These are phyloP conservation scores for Beris chalybata DNA, from an alignment of 2,888 invertebrate genomes.

Conservation along the genomic window DNA sequence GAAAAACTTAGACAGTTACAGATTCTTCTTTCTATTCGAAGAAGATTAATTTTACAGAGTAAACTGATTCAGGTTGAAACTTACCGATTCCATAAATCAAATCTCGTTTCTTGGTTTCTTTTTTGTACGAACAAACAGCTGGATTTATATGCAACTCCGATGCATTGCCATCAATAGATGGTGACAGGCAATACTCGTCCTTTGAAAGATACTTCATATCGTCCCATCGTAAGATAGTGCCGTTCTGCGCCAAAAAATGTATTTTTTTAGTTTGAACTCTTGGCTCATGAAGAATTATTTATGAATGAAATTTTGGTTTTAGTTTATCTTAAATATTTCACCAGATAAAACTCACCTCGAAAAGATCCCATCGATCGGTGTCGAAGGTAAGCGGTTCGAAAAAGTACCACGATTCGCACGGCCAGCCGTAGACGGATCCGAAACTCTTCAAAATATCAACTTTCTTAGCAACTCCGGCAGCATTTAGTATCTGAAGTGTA, in stretches of 20 bases:
- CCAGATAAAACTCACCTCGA: constrained; percentile 41
- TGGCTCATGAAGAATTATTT: no score
- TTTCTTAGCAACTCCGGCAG: constrained; percentile 40
- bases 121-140: constrained; percentile 51
- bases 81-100: constrained; percentile 50
- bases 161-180: constrained; percentile 43
- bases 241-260: constrained; percentile 43
- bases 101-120: constrained; percentile 31
- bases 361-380: constrained; percentile 45
- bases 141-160: constrained; percentile 46
- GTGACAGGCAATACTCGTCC: constrained; percentile 49
- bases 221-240: constrained; percentile 46
- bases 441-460: constrained; percentile 39
- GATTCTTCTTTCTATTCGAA: no score
- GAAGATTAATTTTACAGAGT: neutral
- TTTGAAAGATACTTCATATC: constrained; percentile 44
- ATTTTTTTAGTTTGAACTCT: neutral
- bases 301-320: no score
- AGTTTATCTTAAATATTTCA: no score
- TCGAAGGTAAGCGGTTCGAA: constrained; percentile 42
- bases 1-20: no score
- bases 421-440: constrained; percentile 25
- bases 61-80: constrained; percentile 21
- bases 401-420: constrained; percentile 45
- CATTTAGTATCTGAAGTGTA: constrained; percentile 45